Percentiles rank a stretch among this genome's conserved stretches.
phyloP scores from a whole-genome alignment of 2,113 vertebrate genomes.

The Steatornis caripensis region DNA sequence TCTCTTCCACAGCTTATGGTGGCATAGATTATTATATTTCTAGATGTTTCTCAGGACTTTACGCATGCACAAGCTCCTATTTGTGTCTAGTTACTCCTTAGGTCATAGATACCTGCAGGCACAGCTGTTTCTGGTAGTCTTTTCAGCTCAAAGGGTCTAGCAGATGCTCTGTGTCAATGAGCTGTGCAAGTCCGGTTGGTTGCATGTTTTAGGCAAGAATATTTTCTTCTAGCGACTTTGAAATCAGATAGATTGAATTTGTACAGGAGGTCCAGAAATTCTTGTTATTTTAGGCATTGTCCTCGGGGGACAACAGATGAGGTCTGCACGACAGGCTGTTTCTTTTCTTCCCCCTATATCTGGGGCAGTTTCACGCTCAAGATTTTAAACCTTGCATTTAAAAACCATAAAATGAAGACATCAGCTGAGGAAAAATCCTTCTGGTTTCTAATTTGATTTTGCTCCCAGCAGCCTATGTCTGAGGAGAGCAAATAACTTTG shows the following conservation, averaged over 20 bases:
- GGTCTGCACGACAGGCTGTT: not conserved
- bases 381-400: not conserved
- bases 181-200: not conserved
- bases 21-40: not conserved
- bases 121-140: not conserved
- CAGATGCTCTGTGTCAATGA: not conserved
- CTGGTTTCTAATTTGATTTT: not conserved
- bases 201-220: not conserved
- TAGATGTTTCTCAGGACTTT: not conserved
- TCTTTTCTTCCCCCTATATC: not conserved
- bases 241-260: not conserved
- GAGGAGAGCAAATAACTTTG: not conserved
- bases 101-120: not conserved
- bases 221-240: not conserved
- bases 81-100: not conserved
- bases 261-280: not conserved
- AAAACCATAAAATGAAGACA: not conserved
- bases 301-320: not conserved
- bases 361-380: not conserved
- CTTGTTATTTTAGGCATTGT: not conserved
- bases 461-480: not conserved
- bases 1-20: not conserved
- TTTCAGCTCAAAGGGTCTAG: not conserved
- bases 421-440: not conserved
- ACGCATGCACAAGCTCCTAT: not conserved